Conservation (phyloP, 2,888 invertebrate species). For the Sympetrum striolatum region DNA sequence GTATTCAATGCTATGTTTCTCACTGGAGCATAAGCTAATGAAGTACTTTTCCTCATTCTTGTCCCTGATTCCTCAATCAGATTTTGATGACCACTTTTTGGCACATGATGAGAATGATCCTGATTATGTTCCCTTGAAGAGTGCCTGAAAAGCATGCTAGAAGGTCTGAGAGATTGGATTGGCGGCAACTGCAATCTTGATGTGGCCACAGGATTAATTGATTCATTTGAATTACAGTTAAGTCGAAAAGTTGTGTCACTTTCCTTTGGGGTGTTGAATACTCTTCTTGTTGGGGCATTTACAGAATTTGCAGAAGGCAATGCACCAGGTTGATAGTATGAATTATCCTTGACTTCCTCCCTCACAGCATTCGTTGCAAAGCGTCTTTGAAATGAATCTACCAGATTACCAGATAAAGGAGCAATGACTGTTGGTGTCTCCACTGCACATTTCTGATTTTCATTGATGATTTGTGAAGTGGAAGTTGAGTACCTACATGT, state of each 20-base stretch:
- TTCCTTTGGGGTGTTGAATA: background rate
- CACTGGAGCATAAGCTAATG: background rate
- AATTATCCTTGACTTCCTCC: background rate
- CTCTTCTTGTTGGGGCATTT: background rate
- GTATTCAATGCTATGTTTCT: background rate
- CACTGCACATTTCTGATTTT: conserved; percentile 3
- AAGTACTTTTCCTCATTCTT: background rate
- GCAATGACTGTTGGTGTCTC: background rate
- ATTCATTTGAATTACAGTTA: background rate
- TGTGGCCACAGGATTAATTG: background rate
- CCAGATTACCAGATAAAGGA: background rate
- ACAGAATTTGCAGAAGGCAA: background rate
- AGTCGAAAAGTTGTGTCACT: background rate
- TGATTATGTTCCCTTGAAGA: background rate
- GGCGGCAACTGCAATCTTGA: conserved; percentile 13
- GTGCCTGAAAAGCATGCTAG: background rate
- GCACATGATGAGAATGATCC: background rate
- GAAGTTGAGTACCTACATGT: background rate
- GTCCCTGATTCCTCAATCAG: background rate
- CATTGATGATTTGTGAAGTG: background rate
- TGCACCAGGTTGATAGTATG: background rate
- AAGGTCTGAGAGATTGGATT: conserved; percentile 10
- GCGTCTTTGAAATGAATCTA: conserved; percentile 14
- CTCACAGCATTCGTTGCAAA: background rate
- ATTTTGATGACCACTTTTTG: background rate